Conservation (phyloP, 2,113 vertebrate genomes). For the Nesoenas mayeri region DNA sequence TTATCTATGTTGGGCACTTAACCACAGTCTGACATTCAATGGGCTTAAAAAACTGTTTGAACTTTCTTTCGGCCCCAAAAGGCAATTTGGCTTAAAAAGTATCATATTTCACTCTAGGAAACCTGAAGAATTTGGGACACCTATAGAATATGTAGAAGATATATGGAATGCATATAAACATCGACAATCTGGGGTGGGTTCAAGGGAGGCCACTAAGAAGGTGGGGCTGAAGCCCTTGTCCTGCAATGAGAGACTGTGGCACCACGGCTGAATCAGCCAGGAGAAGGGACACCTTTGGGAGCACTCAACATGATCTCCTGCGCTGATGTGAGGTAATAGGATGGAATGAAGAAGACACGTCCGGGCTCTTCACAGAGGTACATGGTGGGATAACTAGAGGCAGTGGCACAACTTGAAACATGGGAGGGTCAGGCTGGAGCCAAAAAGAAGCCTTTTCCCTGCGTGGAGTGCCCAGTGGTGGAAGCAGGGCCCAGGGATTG, state of each 20-base stretch:
- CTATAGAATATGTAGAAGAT: not conserved
- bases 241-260: not conserved
- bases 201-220: not conserved
- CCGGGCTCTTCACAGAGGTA: rapidly evolving
- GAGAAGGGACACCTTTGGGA: rapidly evolving
- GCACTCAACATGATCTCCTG: not conserved
- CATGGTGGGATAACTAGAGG: rapidly evolving
- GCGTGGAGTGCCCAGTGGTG: rapidly evolving
- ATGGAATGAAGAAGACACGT: rapidly evolving
- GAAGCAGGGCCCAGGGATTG: not conserved
- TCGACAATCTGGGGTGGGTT: rapidly evolving
- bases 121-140: not conserved
- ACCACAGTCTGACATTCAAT: not conserved
- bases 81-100: not conserved
- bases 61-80: not conserved
- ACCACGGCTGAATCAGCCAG: not conserved
- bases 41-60: not conserved
- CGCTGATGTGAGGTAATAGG: rapidly evolving
- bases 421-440: not conserved
- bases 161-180: not conserved
- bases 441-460: not conserved
- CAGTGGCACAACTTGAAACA: not conserved
- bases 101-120: not conserved
- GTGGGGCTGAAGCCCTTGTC: rapidly evolving
- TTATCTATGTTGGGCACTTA: not conserved